Conservation (phyloP, 1,140 invertebrate species). For the Bombus superbus region DNA sequence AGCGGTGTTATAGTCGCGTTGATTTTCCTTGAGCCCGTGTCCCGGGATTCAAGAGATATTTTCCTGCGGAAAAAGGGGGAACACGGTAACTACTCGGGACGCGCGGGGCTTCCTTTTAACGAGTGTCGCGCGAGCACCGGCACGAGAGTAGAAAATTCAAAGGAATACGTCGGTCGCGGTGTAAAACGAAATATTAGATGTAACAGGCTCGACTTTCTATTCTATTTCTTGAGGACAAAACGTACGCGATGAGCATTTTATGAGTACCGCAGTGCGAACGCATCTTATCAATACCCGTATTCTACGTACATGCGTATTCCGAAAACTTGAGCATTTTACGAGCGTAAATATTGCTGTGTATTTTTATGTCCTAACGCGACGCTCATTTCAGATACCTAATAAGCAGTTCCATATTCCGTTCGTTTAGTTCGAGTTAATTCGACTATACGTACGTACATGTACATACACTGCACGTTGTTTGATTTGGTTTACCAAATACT, state of each 20-base stretch:
- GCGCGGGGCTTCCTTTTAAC: background rate
- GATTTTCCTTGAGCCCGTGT: slow-evolving; percentile 20
- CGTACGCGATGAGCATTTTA: background rate
- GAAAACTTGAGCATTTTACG: no score
- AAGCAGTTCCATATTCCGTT: background rate
- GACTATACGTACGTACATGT: background rate
- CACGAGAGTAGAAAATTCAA: background rate
- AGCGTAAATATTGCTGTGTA: no score
- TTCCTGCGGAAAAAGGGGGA: background rate
- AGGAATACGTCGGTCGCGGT: background rate
- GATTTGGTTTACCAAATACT: background rate
- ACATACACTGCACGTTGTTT: background rate
- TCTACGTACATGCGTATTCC: no score
- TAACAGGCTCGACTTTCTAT: background rate
- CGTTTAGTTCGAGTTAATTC: background rate
- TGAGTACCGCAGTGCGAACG: no score
- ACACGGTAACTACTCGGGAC: background rate
- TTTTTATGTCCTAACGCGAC: background rate
- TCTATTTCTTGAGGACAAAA: background rate
- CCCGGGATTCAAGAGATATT: background rate
- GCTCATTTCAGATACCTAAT: background rate
- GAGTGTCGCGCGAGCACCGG: background rate
- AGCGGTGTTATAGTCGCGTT: slow-evolving; percentile 38
- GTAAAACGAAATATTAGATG: background rate
- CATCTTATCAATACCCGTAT: no score